Base-by-base conservation (phyloP, 2,113 vertebrate genomes). In the Antechinus flavipes region DNA sequence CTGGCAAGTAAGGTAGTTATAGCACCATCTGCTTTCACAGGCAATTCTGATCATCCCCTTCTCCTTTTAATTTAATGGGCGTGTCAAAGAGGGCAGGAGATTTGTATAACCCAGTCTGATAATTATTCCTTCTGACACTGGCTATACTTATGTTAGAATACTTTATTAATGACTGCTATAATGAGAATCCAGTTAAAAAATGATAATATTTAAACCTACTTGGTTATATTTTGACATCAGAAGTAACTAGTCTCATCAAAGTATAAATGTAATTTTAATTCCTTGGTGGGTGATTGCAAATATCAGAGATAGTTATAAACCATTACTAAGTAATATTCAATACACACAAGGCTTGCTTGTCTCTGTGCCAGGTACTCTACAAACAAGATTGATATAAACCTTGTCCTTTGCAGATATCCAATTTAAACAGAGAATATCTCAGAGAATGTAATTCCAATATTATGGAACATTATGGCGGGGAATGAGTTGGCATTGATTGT, bases 221-320 rank as follows among this genome's bases (percentile, higher is more conserved):
- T 94, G 93, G 94, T 91, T 95, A 93, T 10, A 56, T 90, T 97
- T 95, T 96, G 93, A 42, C 93, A 50, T 90, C 47, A 49, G 52
- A 52, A 53, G 53, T 93, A 95, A 95, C 96, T 93, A 92, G 61
- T 42, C 19, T 84, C 19, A 84, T 91, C 54, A 61, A 96, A 95
- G 90, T 93, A 61, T 95, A 94, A 96, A 93, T 90, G 56, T 56
- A 53, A 53, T 76, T 84, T 94, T 96, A 94, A 95, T 97, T 96
- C 91, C 94, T 96, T 84, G 49, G 58, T 91, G 95, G 93, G 49
- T 91, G 58, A 22, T 93, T 92, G 61, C 16, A 52, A 84, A 94
- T 25, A 47, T 90, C 55, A 26, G 54, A 92, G 91, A 93, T 35
- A 89, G 53, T 68, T 94, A 89, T 68, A 49, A 35, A 76, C 92